Evolutionary conservation across 2,113 vertebrate species (phyloP).

Genomic region (Danionella cerebrum): DNA sequence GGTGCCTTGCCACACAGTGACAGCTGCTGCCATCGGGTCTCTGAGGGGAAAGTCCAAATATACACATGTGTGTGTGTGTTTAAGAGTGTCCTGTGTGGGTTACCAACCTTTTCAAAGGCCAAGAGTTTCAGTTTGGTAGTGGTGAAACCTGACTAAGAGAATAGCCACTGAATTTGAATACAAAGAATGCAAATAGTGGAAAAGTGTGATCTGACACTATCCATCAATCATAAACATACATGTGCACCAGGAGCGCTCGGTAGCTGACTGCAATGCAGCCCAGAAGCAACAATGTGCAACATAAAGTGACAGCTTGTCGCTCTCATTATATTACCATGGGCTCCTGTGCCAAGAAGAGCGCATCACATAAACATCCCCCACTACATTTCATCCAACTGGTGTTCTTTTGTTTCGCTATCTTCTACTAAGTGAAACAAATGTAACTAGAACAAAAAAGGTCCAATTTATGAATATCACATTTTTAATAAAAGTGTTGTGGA

Average conservation of each 20-base stretch:
- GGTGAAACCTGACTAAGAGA: conserved; percentile 9
- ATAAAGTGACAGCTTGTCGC: conserved; percentile 34
- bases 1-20: conserved; percentile 13
- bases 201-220: conserved; percentile 26
- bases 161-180: not conserved
- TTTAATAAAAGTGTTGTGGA: no score
- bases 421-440: no score
- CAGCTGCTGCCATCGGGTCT: conserved; percentile 13
- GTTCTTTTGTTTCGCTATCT: no score
- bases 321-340: conserved; percentile 13
- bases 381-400: conserved; percentile 5
- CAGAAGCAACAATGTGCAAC: conserved; percentile 14
- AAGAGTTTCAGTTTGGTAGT: conserved; percentile 20
- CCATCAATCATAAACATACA: conserved; percentile 23
- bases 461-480: no score
- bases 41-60: not conserved
- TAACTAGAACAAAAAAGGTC: not conserved
- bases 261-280: not conserved
- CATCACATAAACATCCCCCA: conserved; percentile 1
- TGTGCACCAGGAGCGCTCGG: not conserved
- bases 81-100: not conserved
- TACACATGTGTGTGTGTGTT: not conserved
- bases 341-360: not conserved
- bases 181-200: not conserved
- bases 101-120: conserved; percentile 18